phyloP scores from a whole-genome alignment of 2,113 vertebrate species.

The Crypturellus undulatus region DNA sequence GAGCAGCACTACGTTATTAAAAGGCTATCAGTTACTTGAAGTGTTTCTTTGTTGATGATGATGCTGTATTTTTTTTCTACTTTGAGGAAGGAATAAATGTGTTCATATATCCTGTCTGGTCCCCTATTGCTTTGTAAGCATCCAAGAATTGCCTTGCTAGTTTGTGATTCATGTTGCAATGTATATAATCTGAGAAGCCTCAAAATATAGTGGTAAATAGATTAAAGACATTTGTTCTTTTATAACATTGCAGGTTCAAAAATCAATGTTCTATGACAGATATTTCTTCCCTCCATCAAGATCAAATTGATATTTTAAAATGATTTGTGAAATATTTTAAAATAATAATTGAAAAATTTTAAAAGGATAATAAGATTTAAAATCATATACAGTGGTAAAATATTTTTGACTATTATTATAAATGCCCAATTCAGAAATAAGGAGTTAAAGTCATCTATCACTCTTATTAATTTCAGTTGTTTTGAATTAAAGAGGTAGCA shows the following conservation, averaged over 20 bases:
- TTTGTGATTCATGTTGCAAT: neutral
- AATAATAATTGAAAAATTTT: neutral
- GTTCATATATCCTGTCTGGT: neutral
- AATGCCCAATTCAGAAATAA: neutral
- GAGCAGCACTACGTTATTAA: neutral
- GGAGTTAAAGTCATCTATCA: neutral
- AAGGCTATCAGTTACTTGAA: neutral
- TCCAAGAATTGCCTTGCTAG: neutral
- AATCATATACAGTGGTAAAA: neutral
- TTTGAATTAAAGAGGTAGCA: neutral
- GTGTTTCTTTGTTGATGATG: neutral
- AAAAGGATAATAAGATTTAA: neutral
- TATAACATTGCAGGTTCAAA: neutral
- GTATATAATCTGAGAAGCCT: neutral
- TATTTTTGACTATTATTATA: neutral
- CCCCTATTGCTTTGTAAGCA: neutral
- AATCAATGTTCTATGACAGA: neutral
- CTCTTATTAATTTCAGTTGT: neutral
- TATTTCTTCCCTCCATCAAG: neutral
- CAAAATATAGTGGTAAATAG: neutral
- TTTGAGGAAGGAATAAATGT: neutral
- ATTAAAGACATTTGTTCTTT: neutral
- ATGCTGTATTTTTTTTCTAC: neutral
- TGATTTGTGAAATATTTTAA: neutral
- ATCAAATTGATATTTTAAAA: neutral